A percentile compares a stretch with the other conserved stretches of the same genome.
phyloP scores from a whole-genome alignment of 2,797 vertebrate genomes.

The Sebastes trivittatus region DNA sequence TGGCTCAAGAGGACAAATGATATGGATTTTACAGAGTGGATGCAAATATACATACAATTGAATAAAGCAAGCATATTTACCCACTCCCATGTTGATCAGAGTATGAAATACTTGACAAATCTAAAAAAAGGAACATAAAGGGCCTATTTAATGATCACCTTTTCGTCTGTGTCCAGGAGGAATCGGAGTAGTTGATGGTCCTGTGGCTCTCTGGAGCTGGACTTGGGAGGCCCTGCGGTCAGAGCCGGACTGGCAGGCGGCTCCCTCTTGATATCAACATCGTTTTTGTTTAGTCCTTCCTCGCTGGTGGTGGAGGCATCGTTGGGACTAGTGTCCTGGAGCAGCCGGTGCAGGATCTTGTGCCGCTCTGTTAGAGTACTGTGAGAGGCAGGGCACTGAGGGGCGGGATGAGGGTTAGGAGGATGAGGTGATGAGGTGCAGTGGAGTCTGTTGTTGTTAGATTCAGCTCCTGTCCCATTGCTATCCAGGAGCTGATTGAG shows the following conservation, averaged over 20 bases:
- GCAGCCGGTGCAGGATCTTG: slow-evolving; percentile 93
- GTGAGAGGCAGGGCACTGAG: slow-evolving; percentile 90
- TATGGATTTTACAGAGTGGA: neutral
- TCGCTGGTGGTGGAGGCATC: slow-evolving; percentile 70
- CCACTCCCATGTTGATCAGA: too few species aligned
- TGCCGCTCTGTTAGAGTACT: slow-evolving; percentile 93
- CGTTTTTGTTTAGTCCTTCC: slow-evolving; percentile 49
- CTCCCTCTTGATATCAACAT: slow-evolving; percentile 82
- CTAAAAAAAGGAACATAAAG: neutral
- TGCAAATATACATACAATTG: neutral
- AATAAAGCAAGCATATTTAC: too few species aligned
- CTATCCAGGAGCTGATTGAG: slow-evolving; percentile 77
- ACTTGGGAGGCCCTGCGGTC: slow-evolving; percentile 53
- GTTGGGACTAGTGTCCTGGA: slow-evolving; percentile 92
- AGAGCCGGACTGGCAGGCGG: slow-evolving; percentile 62
- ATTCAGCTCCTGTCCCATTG: slow-evolving; percentile 54
- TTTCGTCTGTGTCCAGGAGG: slow-evolving; percentile 96
- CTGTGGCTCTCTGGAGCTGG: slow-evolving; percentile 88
- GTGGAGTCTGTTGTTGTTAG: slow-evolving; percentile 47
- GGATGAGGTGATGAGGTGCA: slow-evolving; percentile 84
- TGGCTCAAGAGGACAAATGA: neutral
- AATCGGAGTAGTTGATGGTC: slow-evolving; percentile 95
- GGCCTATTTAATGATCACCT: slow-evolving; percentile 60
- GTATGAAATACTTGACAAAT: too few species aligned
- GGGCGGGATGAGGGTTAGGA: slow-evolving; percentile 68